Evolutionary conservation across 2,888 invertebrate species (phyloP), one percentile per base, ranked within the genome.

Genomic region (Bembecia ichneumoniformis): DNA sequence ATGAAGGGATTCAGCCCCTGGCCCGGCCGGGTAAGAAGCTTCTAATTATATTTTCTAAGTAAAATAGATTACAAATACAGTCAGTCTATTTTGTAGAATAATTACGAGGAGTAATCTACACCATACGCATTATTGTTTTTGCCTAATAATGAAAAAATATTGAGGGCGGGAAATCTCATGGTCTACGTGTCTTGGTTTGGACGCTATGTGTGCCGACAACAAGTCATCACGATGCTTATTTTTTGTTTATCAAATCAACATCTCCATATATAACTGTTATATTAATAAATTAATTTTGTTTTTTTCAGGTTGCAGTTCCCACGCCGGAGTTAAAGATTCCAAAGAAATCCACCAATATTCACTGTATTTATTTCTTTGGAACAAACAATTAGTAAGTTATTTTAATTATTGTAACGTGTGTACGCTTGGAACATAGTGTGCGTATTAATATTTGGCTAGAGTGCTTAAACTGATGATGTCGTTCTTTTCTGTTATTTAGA

Each of bases 1-100:
- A 96, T 98, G 96, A 97, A 96, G 90, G 96, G 96, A 64, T 97
- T 96, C 88, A 94, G 96, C 61, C 95, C 96, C 58, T 98, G 98
- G 98, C 97, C 98, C 57, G 97, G 96, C 86, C 94, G 95, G 92
- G 97, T 97, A 91, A 94, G 95, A 92, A 76, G 78, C 71, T 68
- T 71, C 64, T 58, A 61, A 44, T 16, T 44, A 44, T 17, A 46
- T 46, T 46, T 46, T 34, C 4, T 28, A 28, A n/a, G 17, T 28
- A 34, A 46, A 44, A 7, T 44, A 14, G 3, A 44, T 16, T 15
- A 28, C 28, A 44, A 44, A 40, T 40, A 40, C 5, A 14, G 14
- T 13, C 7, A 40, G 14, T 5, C 11, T 13, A 40, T 13, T 13
- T 11, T 13, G 14, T n/a, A 10, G 7, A 40, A 14, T 40, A 14